A percentile compares a stretch with the other conserved stretches of the same genome.
These are phyloP conservation scores for Chrysolina oricalcia DNA, from an alignment of 2,888 invertebrate species.

Conservation along the genomic window DNA sequence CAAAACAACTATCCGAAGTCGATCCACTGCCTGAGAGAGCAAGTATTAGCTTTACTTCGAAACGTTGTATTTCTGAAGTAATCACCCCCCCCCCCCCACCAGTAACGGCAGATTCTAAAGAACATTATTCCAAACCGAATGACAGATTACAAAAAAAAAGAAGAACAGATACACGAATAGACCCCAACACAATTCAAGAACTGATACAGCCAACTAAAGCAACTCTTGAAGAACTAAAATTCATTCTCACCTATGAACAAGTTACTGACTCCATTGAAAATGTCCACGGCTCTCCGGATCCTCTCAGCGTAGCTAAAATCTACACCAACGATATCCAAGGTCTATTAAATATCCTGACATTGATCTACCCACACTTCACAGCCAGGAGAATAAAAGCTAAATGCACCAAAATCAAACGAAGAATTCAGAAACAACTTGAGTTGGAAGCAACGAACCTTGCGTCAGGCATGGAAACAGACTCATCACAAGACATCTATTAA, in stretches of 20 bases:
- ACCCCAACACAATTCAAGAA: neutral
- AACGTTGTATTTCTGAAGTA: neutral
- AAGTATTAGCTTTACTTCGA: neutral
- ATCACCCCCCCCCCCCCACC: neutral
- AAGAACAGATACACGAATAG: neutral
- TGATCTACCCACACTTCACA: neutral
- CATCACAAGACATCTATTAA: constrained; percentile 8
- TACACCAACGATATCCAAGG: neutral
- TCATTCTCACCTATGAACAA: neutral
- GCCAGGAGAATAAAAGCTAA: constrained; percentile 3
- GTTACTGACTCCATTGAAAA: constrained; percentile 8
- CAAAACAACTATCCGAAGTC: too few species aligned
- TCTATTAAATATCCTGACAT: neutral
- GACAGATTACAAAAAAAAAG: neutral
- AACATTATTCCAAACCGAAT: neutral
- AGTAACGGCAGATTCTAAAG: neutral
- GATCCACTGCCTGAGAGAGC: neutral
- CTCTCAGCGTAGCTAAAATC: neutral
- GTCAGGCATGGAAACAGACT: neutral
- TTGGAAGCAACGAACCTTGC: neutral
- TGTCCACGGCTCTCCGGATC: neutral
- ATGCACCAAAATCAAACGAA: neutral
- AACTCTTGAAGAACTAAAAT: neutral
- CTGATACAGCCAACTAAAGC: neutral
- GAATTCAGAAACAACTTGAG: neutral